A percentile compares a stretch with the other conserved stretches of the same genome.
Evolutionary conservation across 2,113 vertebrate species (phyloP).

Genomic region (Orcinus orca): DNA sequence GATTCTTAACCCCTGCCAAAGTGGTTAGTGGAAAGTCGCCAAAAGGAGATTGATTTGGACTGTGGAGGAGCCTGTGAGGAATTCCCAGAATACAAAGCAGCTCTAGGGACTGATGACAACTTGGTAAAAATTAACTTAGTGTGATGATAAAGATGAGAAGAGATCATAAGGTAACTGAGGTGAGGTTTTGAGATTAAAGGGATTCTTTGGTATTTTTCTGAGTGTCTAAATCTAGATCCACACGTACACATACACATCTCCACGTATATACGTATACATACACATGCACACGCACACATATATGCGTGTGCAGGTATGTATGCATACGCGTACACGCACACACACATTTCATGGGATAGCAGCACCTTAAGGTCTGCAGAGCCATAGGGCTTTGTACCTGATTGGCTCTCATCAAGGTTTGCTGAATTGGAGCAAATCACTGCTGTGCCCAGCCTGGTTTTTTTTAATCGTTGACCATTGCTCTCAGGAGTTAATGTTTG

Average conservation of each 20-base stretch:
- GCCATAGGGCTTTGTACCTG: neutral
- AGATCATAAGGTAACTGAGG: neutral
- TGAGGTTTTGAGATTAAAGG: neutral
- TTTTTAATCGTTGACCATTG: slow-evolving; percentile 79
- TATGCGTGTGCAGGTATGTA: too few species aligned
- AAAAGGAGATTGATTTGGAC: neutral
- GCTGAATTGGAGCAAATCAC: slow-evolving; percentile 20
- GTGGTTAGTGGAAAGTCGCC: too few species aligned
- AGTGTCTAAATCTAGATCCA: neutral
- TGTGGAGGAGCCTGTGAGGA: neutral
- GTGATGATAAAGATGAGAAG: neutral
- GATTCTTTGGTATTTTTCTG: neutral
- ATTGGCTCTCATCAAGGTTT: slow-evolving; percentile 1
- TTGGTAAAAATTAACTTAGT: neutral
- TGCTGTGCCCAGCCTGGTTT: neutral
- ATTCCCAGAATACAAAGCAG: neutral
- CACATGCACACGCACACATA: neutral
- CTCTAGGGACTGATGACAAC: neutral
- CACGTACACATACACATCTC: rapidly evolving
- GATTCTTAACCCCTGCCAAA: too few species aligned
- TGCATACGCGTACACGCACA: neutral
- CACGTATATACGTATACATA: too few species aligned
- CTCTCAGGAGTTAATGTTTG: slow-evolving; percentile 84
- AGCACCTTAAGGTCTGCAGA: neutral
- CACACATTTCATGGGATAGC: neutral